Evolutionary conservation across 1,140 invertebrate species (phyloP).

Genomic region (Bombus superbus): DNA sequence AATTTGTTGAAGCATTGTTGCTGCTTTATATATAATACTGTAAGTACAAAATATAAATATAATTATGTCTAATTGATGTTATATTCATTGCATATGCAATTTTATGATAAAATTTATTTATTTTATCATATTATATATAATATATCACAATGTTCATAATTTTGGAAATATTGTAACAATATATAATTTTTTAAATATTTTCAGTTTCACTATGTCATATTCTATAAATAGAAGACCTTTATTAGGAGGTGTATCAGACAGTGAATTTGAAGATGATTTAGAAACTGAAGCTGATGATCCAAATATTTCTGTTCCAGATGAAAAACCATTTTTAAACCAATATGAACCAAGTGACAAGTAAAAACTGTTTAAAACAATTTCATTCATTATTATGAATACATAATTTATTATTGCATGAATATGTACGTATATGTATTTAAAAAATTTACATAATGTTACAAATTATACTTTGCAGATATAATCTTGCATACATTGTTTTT

Average conservation of each 20-base stretch:
- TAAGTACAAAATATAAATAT: constrained; percentile 17
- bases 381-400: background rate
- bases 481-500: constrained; percentile 92
- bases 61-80: background rate
- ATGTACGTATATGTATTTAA: background rate
- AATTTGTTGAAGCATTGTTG: background rate
- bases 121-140: background rate
- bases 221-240: constrained; percentile 82
- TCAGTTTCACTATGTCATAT: constrained; percentile 76
- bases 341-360: constrained; percentile 84
- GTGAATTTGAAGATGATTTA: constrained; percentile 81
- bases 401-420: background rate
- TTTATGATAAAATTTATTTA: constrained; percentile 2
- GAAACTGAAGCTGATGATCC: constrained; percentile 80
- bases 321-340: constrained; percentile 83
- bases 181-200: background rate
- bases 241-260: constrained; percentile 78
- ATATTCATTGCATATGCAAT: background rate
- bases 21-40: background rate
- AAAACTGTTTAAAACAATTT: background rate
- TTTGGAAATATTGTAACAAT: background rate
- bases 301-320: constrained; percentile 78
- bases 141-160: background rate
- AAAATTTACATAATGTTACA: background rate
- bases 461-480: constrained; percentile 82